A percentile compares a stretch with the other conserved stretches of the same genome.
Conservation (phyloP, 1,140 invertebrate species). For the Drosophila pectinifera region DNA sequence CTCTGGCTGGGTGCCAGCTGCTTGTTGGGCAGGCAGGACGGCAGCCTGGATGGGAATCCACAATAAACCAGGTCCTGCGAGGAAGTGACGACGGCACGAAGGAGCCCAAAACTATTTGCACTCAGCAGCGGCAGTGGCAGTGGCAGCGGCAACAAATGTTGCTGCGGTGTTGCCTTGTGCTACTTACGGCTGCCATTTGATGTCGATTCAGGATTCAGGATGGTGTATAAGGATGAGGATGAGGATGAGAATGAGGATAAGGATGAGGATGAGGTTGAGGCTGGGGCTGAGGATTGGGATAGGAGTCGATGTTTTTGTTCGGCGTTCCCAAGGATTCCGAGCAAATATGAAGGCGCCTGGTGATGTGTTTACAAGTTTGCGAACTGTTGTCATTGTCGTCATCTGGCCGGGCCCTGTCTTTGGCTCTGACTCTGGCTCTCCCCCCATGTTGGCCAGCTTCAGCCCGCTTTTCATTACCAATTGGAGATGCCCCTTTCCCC, state of each 20-base stretch:
- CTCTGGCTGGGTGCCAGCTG: conserved; percentile 66
- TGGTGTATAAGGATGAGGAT: background rate
- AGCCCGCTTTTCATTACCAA: conserved; percentile 77
- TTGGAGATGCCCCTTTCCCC: conserved; percentile 8
- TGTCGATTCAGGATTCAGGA: conserved; percentile 28
- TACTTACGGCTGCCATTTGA: conserved; percentile 53
- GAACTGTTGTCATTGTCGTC: conserved; percentile 78
- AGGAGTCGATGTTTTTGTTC: conserved; percentile 42
- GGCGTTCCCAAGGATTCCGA: conserved; percentile 27
- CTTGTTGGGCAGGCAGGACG: conserved; percentile 28
- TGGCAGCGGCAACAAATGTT: conserved; percentile 52
- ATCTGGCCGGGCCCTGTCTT: conserved; percentile 43
- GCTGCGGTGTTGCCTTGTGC: conserved; percentile 52
- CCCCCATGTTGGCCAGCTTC: conserved; percentile 54
- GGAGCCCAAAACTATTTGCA: conserved; percentile 76
- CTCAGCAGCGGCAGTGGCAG: conserved; percentile 41
- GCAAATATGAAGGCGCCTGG: conserved; percentile 70
- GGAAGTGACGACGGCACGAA: conserved; percentile 42
- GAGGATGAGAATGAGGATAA: background rate
- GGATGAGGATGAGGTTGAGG: conserved; percentile 5
- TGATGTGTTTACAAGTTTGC: conserved; percentile 76
- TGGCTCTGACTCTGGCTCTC: conserved; percentile 29
- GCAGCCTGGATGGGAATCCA: conserved; percentile 12
- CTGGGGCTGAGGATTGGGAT: background rate
- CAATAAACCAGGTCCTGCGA: conserved; percentile 40